These are phyloP conservation scores for Pantherophis vulpinus DNA, from an alignment of 2,797 vertebrate genomes.

Conservation along the genomic window DNA sequence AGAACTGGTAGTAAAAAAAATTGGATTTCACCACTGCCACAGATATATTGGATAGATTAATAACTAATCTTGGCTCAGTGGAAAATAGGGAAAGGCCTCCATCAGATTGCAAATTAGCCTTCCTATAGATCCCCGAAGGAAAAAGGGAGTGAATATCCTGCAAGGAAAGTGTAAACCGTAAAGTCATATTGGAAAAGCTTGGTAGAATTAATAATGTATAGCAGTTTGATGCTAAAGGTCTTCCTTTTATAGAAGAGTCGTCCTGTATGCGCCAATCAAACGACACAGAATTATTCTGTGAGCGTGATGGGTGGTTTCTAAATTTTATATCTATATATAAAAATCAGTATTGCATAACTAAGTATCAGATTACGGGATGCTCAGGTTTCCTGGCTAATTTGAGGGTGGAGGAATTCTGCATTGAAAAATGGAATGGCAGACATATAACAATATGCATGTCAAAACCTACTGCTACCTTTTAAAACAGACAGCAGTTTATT, in stretches of 20 bases:
- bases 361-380: background rate
- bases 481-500: background rate
- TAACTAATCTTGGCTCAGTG: background rate
- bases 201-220: slow-evolving; percentile 16
- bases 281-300: background rate
- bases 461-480: background rate
- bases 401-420: background rate
- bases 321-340: background rate
- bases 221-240: background rate
- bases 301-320: background rate
- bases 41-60: background rate
- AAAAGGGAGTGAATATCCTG: background rate
- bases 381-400: background rate
- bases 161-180: background rate
- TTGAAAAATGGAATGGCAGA: background rate
- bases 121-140: background rate
- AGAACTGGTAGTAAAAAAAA: too few relatives aligned
- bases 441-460: background rate
- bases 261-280: background rate
- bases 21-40: too few relatives aligned
- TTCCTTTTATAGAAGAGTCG: background rate
- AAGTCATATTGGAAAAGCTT: background rate
- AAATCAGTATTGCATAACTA: background rate
- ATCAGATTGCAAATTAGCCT: background rate
- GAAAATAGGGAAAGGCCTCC: background rate